phyloP scores from a whole-genome alignment of 2,113 vertebrate species.

The Tichodroma muraria region DNA sequence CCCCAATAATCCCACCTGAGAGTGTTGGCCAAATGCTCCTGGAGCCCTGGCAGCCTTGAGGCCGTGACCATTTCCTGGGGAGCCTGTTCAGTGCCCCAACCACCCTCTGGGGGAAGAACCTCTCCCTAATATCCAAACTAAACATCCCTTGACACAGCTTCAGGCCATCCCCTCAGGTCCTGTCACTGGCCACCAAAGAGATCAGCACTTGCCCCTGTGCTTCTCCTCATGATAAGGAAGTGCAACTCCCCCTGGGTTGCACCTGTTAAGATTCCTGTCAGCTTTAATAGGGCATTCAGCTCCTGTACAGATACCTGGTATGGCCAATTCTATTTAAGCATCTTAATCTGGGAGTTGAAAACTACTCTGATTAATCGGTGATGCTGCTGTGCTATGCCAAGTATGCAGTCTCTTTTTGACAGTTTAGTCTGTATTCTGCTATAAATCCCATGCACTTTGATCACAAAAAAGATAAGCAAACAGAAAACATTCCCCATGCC shows the following conservation, averaged over 20 bases:
- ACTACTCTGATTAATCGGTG: background rate
- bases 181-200: background rate
- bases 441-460: background rate
- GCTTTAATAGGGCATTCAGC: background rate
- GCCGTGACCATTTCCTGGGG: too few relatives aligned
- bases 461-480: background rate
- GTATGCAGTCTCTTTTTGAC: background rate
- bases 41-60: background rate
- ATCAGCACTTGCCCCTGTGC: background rate
- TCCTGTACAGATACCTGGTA: background rate
- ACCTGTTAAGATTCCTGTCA: background rate
- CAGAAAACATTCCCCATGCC: background rate
- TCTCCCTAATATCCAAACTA: background rate
- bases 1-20: background rate
- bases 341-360: background rate
- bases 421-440: background rate
- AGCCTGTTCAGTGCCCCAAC: background rate
- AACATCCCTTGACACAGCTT: background rate
- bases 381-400: background rate
- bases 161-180: background rate
- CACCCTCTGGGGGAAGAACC: background rate
- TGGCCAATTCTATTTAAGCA: background rate
- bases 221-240: background rate
- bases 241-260: background rate
- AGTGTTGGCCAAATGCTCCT: background rate